Percentiles rank a stretch among this genome's conserved stretches.
Evolutionary conservation across 64 coral and sea anemone species (phyloP).

Genomic region (Actinia tenebrosa): DNA sequence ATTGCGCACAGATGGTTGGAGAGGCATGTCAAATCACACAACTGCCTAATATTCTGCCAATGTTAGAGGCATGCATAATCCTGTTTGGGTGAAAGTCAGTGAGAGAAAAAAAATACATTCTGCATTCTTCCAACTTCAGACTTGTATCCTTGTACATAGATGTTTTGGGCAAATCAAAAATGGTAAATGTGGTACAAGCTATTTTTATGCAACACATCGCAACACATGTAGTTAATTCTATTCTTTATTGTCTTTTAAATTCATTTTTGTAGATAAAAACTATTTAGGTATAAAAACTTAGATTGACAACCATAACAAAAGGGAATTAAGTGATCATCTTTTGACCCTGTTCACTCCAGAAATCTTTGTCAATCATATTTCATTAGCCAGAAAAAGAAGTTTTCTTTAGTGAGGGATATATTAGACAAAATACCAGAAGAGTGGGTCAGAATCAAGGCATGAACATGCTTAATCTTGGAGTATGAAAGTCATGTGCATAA

Average conservation of each 20-base stretch:
- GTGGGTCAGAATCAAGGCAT: background rate
- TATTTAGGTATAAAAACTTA: no score
- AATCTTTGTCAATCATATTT: no score
- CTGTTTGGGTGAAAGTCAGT: background rate
- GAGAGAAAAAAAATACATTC: background rate
- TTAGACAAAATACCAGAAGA: background rate
- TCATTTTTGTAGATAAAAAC: background rate
- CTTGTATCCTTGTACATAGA: background rate
- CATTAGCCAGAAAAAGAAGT: background rate
- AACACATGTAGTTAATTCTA: background rate
- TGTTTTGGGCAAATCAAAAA: background rate
- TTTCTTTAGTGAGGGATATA: background rate
- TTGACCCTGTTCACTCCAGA: background rate
- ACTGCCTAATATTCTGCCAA: slow-evolving; percentile 56
- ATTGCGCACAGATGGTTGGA: slow-evolving; percentile 61
- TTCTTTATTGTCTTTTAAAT: background rate
- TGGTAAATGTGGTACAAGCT: background rate
- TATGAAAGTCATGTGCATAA: background rate
- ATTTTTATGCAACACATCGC: background rate
- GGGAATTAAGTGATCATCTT: background rate
- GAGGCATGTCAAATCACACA: slow-evolving; percentile 55
- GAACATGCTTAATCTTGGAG: background rate
- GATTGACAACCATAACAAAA: background rate
- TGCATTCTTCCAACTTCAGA: background rate
- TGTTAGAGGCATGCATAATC: background rate